Evolutionary conservation across 1,140 invertebrate species (phyloP).

Genomic region (Orchesella cincta): DNA sequence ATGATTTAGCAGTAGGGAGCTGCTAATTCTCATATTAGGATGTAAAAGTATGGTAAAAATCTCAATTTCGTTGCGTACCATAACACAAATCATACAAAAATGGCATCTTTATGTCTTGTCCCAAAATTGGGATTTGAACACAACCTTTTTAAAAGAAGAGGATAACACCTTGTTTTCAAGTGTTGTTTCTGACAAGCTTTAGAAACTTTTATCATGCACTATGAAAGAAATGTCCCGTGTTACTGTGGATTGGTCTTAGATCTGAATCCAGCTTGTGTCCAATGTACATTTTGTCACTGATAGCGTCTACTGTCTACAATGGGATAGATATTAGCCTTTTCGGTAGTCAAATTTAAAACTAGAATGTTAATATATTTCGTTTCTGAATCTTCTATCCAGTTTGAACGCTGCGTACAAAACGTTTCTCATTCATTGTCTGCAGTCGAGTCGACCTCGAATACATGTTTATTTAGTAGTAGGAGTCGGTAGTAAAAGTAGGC

Average conservation of each 20-base stretch:
- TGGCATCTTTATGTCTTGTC: neutral
- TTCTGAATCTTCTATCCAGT: too few species aligned
- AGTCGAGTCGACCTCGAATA: too few species aligned
- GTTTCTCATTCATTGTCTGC: too few species aligned
- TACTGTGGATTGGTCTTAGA: neutral
- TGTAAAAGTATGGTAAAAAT: neutral
- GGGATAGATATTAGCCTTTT: neutral
- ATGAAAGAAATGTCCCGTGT: neutral
- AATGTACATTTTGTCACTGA: neutral
- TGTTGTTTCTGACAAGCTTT: neutral
- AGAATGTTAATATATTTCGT: too few species aligned
- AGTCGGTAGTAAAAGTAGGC: neutral
- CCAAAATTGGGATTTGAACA: conserved; percentile 33
- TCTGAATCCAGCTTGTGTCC: neutral
- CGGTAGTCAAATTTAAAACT: too few species aligned
- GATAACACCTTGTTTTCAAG: neutral
- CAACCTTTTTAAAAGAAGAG: neutral
- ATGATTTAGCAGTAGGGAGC: conserved; percentile 44
- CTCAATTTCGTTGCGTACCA: neutral
- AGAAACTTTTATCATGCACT: neutral
- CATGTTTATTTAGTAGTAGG: neutral
- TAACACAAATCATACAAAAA: too few species aligned
- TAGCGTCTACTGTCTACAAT: neutral
- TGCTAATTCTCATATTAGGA: neutral
- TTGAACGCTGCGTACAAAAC: too few species aligned